Base-by-base conservation (phyloP, 1,140 invertebrate species). In the Bombus polaris region DNA sequence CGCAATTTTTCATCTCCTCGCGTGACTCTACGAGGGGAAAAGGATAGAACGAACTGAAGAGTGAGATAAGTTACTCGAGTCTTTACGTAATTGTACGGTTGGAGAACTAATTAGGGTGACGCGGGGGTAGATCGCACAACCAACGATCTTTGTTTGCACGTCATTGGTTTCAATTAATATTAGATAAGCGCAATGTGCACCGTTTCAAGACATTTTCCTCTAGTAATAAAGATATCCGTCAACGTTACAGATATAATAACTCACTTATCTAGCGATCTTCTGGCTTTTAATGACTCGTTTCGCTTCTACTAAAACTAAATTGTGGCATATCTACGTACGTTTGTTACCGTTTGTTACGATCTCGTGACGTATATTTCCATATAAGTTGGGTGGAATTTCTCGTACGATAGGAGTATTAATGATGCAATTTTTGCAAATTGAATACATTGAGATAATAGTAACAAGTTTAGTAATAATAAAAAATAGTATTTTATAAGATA, bases 71-170 rank as follows among this genome's bases (percentile, higher is more conserved):
- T 57, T 72, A 44, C n/a, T 28, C 66, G 44, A 57, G 44, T 70
- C n/a, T 59, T 80, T 53, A 57, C 66, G 53, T 83, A 76, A 88
- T 88, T 87, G 79, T 57, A 65, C 47, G 53, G 59, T 57, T 44
- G 57, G 39, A 32, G 57, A 59, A 62, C 72, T 87, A 83, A 44
- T 57, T 65, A 62, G 66, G 39, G 13, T 74, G 72, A 44, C 12
- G 12, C 9, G 5, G 13, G 3, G 12, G 13, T 83, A 25, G 39
- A 37, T 37, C 70, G 74, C 42, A 28, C 42, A 18, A 12, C 18
- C 47, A 25, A 53, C 39, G 62, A 59, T 44, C 57, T 71, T 42
- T 72, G 37, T 65, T 76, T 42, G 22, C 65, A 37, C 47, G 53
- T 25, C 12, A 73, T 59, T 42, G 47, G 28, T 73, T 44, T 81